Evolutionary conservation across 2,888 invertebrate genomes (phyloP), one percentile per base, ranked within the genome.

Genomic region (Callyntrura sp.): DNA sequence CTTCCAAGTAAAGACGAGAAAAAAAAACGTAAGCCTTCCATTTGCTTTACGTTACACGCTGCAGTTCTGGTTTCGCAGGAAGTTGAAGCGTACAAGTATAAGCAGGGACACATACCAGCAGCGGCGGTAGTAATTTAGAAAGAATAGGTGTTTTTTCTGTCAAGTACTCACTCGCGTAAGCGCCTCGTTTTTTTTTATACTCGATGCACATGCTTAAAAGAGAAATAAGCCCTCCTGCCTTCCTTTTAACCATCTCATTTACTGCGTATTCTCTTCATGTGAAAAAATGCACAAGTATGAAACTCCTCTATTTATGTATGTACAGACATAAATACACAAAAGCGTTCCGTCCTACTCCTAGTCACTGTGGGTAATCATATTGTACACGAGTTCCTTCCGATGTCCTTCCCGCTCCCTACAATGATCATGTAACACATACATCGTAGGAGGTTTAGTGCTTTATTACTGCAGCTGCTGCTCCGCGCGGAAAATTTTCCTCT

Each of bases 1-100:
- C 73, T 79, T 90, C 70, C 79, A 70, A 85, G 85, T 73, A 60
- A 84, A 55, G 55, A 25, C 62, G 62, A 62, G 28, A 81, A 23
- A 45, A 73, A 73, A 73, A 23, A 73, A 20, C 48, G 45, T 70
- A 70, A 70, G 68, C 68, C 35, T 35, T 35, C 68, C 14, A 35
- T 68, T 68, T 68, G 35, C 68, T 68, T 35, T 35, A n/a, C 35
- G n/a, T 35, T 68, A 28, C 60, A 11, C 9, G 62, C 62, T 62
- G 5, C 68, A 35, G 35, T 28, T 68, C 68, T 28, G 28, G 68
- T 68, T 68, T 68, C 35, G 17, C 35, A 35, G 68, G 68, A 35
- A 68, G 8, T 14, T 68, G 68, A 8, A 68, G 35, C 68, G 28
- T 68, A 11, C n/a, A 35, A n/a, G 14, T 25, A 65, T 73, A 23